Conservation (phyloP, 2,888 invertebrate genomes). For the Xanthostigma xanthostigma region DNA sequence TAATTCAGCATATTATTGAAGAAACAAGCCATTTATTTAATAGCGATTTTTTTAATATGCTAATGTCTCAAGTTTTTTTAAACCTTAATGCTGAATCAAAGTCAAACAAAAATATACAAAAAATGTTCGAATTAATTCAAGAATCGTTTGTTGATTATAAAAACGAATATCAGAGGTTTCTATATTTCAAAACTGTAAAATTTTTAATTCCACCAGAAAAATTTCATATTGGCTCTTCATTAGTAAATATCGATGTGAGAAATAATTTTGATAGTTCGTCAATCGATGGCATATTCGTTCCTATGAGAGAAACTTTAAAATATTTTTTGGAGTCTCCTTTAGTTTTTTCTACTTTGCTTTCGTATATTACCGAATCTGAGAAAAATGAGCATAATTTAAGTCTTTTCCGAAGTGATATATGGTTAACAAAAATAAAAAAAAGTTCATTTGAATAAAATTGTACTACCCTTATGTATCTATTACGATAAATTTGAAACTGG, state of each 20-base stretch:
- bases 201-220: not conserved
- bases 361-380: no score
- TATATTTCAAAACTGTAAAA: not conserved
- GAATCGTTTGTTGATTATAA: not conserved
- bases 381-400: no score
- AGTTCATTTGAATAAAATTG: slow-evolving; percentile 4
- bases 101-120: no score
- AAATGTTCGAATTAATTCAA: no score
- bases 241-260: not conserved
- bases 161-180: not conserved
- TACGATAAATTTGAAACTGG: slow-evolving; percentile 17
- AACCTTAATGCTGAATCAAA: no score
- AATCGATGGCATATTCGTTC: not conserved
- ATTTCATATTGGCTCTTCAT: not conserved
- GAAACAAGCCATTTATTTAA: slow-evolving; percentile 6
- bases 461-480: slow-evolving; percentile 13
- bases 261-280: not conserved
- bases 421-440: not conserved
- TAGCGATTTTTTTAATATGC: not conserved
- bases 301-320: slow-evolving; percentile 3
- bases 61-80: no score
- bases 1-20: slow-evolving; percentile 7
- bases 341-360: not conserved
- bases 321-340: slow-evolving; percentile 1
- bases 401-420: no score